Base-by-base conservation (phyloP, 2,888 invertebrate genomes). In the Cerastis rubricosa region DNA sequence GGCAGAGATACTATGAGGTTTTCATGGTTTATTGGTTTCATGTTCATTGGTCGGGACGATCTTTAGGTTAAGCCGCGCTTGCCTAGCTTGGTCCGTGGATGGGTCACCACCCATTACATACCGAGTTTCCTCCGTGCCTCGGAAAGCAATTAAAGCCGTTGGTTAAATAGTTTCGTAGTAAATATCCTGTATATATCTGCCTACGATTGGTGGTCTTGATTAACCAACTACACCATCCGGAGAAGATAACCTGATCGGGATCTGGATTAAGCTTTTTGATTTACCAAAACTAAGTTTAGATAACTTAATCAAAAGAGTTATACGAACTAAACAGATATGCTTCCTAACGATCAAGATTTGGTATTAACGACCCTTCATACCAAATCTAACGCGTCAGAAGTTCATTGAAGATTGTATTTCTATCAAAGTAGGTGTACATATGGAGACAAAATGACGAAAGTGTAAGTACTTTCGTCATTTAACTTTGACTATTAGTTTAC, bases 21-120 rank as follows among this genome's bases (percentile, higher is more conserved):
- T 71, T 84, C 35, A 72, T 76, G 25, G 43, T 25, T 71, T 67
- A 63, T 67, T 51, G 29, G 61, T 66, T 11, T 22, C 51, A 54
- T 22, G 51, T 51, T 22, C 9, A n/a, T n/a, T n/a, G n/a, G n/a
- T n/a, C 2, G 17, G 1, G 59, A 29, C 7, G 1, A 59, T 59
- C 29, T 59, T 29, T 59, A 29, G 17, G 57, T 29, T 29, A 57
- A 25, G 17, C 25, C 7, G 14, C 2, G 25, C 8, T 29, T 57
- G 2, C 57, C 3, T 57, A 25, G 57, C 25, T 57, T 17, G 54
- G 1, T 25, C 25, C 14, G 3, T 57, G 57, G 7, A 25, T 57
- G 25, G 7, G 7, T 57, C 7, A 25, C 7, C 7, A 57, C 57
- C 25, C 25, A 25, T 17, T 25, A 57, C 51, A n/a, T 5, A 22